Evolutionary conservation across 2,888 invertebrate genomes (phyloP).

Genomic region (Dusona sp.): DNA sequence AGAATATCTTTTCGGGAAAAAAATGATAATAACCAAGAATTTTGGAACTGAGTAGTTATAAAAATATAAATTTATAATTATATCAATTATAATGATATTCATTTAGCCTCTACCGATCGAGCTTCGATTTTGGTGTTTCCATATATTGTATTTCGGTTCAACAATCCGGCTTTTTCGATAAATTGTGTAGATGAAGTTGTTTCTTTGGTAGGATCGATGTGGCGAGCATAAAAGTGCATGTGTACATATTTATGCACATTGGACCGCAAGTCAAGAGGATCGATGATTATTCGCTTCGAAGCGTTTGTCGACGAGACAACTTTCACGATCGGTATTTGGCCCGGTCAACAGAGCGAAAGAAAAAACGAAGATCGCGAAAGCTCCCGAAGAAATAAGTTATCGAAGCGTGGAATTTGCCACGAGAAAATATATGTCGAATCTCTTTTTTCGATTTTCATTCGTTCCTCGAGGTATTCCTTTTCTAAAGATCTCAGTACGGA

Average conservation of each 20-base stretch:
- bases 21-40: not conserved
- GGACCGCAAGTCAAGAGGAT: constrained; percentile 54
- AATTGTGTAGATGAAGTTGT: not conserved
- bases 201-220: not conserved
- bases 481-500: no score
- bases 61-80: not conserved
- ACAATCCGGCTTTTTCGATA: not conserved
- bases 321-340: constrained; percentile 68
- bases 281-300: constrained; percentile 58
- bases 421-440: constrained; percentile 18
- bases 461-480: not conserved
- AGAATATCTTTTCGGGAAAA: not conserved
- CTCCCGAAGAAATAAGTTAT: constrained; percentile 59
- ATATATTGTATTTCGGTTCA: not conserved
- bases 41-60: not conserved
- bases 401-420: constrained; percentile 39
- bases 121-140: not conserved
- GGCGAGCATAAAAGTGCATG: not conserved
- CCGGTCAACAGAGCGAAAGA: constrained; percentile 26
- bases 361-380: constrained; percentile 49
- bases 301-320: constrained; percentile 59
- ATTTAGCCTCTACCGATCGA: no score
- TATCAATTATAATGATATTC: no score
- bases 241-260: constrained; percentile 21
- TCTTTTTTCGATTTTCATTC: constrained; percentile 8